Percentiles rank a stretch among this genome's conserved stretches.
Conservation (phyloP, 2,888 invertebrate species). For the Drosophila aldrichi region DNA sequence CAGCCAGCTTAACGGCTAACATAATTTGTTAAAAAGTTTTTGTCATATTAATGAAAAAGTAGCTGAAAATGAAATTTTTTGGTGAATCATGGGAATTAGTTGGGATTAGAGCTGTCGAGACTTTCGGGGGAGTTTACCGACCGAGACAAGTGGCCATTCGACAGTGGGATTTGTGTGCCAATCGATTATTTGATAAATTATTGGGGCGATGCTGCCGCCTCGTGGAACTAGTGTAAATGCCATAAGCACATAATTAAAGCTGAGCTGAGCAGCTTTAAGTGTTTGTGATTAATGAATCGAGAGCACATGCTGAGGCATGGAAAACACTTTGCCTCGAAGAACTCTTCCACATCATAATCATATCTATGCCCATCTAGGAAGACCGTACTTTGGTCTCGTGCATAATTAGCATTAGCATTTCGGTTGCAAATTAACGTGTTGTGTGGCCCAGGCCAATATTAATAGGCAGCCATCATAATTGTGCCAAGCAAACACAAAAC, state of each 20-base stretch:
- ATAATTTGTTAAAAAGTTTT: constrained; percentile 81
- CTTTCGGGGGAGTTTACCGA: constrained; percentile 14
- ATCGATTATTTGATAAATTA: constrained; percentile 78
- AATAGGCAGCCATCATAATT: constrained; percentile 55
- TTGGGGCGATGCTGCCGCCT: constrained; percentile 14
- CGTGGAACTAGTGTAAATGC: constrained; percentile 37
- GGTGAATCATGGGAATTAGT: constrained; percentile 69
- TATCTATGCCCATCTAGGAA: neutral
- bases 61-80: constrained; percentile 57
- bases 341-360: neutral
- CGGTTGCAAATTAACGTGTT: constrained; percentile 38
- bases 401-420: constrained; percentile 57
- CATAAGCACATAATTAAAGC: constrained; percentile 60
- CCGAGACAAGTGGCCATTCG: constrained; percentile 42
- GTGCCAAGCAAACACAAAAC: constrained; percentile 32
- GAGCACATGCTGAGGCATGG: constrained; percentile 23
- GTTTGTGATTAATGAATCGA: constrained; percentile 66
- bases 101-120: constrained; percentile 60
- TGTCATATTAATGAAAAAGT: constrained; percentile 78
- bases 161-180: constrained; percentile 58
- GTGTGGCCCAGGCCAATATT: constrained; percentile 39
- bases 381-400: neutral
- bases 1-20: constrained; percentile 57
- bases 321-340: neutral
- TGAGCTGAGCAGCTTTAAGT: constrained; percentile 46